Evolutionary conservation across 2,888 invertebrate genomes (phyloP), one percentile per base, ranked within the genome.

Genomic region (Artemia sinica): DNA sequence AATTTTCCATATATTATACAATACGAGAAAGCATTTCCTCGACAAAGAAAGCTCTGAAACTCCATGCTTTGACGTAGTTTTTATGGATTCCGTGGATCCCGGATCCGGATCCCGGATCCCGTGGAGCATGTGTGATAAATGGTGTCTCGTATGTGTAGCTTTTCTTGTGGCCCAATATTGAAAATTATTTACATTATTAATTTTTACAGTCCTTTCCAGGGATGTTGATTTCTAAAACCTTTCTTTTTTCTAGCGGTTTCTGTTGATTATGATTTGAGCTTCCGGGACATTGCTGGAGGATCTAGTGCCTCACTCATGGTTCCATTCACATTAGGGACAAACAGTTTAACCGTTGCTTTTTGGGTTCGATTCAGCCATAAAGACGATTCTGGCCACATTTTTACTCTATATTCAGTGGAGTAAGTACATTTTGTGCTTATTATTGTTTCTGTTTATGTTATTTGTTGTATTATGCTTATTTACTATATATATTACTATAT

Each of bases 221-320:
- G 28, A 28, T 28, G 4, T 28, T 28, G 28, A 28, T 28, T 28
- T 28, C 28, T 28, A 28, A 2, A 28, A 28, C 1, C 66, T 71
- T 69, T 49, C 51, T 73, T 74, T 71, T 70, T 72, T 73, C 82
- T 84, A 91, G 91, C 91, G n/a, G 90, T 96, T 74, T 93, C 93
- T 79, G 91, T 93, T n/a, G 93, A 96, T 79, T 97, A 96, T 78
- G 96, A 97, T 77, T 81, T 97, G 11, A 91, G 91, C 84, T 94
- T 97, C 79, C 90, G 91, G 75, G 93, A 95, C 77, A 78, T 79
- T 67, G 85, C 89, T 66, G 82, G 88, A 13, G 85, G 92, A 13
- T 91, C 93, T 71, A 91, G 90, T 74, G 96, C 95, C 7, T 88
- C 92, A 48, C 88, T 95, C 79, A 85, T 91, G 13, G 89, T 95